phyloP scores from a whole-genome alignment of 2,797 vertebrate species.

The Oryzias sinensis region DNA sequence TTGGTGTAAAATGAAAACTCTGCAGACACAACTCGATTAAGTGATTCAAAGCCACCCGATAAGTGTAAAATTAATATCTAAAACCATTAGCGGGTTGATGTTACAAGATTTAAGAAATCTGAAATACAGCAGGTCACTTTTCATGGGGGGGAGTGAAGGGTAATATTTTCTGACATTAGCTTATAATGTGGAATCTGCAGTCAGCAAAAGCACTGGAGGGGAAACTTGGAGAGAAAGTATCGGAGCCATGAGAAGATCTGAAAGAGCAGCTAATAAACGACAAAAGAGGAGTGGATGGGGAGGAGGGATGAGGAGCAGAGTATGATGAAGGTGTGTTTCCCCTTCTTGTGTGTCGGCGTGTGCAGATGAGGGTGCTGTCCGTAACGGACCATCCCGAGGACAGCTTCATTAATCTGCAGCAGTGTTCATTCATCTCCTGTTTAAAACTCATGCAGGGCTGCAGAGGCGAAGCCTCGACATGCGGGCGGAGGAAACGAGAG shows the following conservation, averaged over 20 bases:
- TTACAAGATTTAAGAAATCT: conserved; percentile 21
- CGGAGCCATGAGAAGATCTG: conserved; percentile 15
- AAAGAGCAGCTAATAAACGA: conserved; percentile 41
- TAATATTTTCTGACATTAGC: conserved; percentile 44
- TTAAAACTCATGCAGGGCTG: background rate
- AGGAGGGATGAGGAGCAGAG: conserved; percentile 34
- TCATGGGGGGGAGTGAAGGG: background rate
- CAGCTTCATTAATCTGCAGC: conserved; percentile 45
- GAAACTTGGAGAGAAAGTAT: conserved; percentile 38
- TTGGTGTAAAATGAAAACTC: conserved; percentile 12
- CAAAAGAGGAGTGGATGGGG: conserved; percentile 41
- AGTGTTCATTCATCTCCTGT: conserved; percentile 31
- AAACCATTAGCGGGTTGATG: conserved; percentile 23
- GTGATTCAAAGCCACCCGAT: conserved; percentile 47
- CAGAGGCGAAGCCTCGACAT: too few species aligned
- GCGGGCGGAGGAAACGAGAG: too few species aligned
- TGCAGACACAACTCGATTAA: conserved; percentile 26
- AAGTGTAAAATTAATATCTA: conserved; percentile 43
- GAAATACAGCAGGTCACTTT: conserved; percentile 15
- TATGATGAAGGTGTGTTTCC: conserved; percentile 46
- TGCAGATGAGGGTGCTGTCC: conserved; percentile 24
- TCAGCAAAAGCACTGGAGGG: conserved; percentile 48
- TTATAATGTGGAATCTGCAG: conserved; percentile 43
- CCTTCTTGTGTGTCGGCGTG: conserved; percentile 28
- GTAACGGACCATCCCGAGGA: conserved; percentile 37